Percentiles rank a stretch among this genome's conserved stretches.
Evolutionary conservation across 2,113 vertebrate species (phyloP).

Genomic region (Mirounga angustirostris): DNA sequence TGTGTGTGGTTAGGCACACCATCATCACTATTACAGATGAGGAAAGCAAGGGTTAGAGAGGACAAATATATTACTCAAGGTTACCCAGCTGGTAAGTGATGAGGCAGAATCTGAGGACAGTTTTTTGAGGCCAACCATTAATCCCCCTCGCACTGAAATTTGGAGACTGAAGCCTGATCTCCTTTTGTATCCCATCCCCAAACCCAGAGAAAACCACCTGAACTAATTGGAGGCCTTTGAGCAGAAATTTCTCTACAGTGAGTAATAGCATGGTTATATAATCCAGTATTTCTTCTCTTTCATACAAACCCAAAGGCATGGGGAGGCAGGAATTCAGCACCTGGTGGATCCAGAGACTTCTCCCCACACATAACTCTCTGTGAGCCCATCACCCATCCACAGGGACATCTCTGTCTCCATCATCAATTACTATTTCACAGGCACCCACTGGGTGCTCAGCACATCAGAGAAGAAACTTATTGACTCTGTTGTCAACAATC

Average conservation of each 20-base stretch:
- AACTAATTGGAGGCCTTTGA: not conserved
- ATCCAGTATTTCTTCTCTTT: not conserved
- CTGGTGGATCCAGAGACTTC: not conserved
- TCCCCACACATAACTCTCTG: not conserved
- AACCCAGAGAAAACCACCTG: not conserved
- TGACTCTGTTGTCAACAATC: conserved; percentile 77
- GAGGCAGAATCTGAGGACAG: not conserved
- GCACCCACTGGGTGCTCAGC: conserved; percentile 50
- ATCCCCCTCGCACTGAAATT: not conserved
- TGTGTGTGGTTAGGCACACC: no score
- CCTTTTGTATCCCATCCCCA: not conserved
- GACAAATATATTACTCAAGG: not conserved
- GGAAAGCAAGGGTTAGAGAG: not conserved
- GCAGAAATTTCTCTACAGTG: not conserved
- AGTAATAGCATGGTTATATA: not conserved
- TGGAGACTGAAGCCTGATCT: not conserved
- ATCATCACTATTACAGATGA: not conserved
- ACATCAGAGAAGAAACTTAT: conserved; percentile 63
- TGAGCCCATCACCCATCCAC: conserved; percentile 10
- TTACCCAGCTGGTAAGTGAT: not conserved
- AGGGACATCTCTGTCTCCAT: not conserved
- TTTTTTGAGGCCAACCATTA: not conserved
- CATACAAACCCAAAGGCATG: not conserved
- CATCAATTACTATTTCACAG: conserved; percentile 71
- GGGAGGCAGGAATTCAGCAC: not conserved